Conservation (phyloP, 2,888 invertebrate species). For the Xanthorhoe designata region DNA sequence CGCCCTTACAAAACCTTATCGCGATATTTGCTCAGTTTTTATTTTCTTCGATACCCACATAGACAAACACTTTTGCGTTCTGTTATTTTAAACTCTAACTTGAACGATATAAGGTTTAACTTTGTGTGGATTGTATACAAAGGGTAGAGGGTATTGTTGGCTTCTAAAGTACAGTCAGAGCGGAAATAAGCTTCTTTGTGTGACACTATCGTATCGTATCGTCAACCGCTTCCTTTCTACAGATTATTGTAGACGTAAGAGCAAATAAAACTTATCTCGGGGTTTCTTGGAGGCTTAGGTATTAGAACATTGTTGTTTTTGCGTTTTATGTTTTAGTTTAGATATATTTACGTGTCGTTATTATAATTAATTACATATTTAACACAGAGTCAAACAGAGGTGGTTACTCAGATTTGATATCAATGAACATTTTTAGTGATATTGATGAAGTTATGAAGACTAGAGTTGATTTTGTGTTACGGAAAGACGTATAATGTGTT, state of each 20-base stretch:
- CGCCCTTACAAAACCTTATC: conserved; percentile 83
- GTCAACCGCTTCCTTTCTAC: conserved; percentile 80
- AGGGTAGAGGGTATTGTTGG: conserved; percentile 60
- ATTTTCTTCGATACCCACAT: conserved; percentile 79
- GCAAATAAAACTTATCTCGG: conserved; percentile 78
- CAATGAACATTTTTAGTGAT: too few relatives aligned
- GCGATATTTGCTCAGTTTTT: conserved; percentile 82
- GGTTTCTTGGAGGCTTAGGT: conserved; percentile 25
- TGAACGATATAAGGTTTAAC: conserved; percentile 46
- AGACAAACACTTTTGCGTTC: conserved; percentile 54
- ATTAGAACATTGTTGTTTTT: conserved; percentile 22
- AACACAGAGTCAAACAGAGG: too few relatives aligned
- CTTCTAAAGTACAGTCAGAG: conserved; percentile 69
- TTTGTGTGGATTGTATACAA: conserved; percentile 45
- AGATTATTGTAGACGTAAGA: conserved; percentile 78
- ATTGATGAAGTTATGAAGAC: too few relatives aligned
- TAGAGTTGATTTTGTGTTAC: too few relatives aligned
- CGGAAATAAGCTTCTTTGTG: conserved; percentile 85
- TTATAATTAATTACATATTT: too few relatives aligned
- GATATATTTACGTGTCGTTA: not conserved
- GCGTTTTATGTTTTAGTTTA: not conserved
- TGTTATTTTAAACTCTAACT: conserved; percentile 12
- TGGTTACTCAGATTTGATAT: too few relatives aligned
- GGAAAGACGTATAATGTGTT: too few relatives aligned
- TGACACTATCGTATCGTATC: conserved; percentile 79